Conservation (phyloP, 2,888 invertebrate species). For the Megaustenia siamemsis region DNA sequence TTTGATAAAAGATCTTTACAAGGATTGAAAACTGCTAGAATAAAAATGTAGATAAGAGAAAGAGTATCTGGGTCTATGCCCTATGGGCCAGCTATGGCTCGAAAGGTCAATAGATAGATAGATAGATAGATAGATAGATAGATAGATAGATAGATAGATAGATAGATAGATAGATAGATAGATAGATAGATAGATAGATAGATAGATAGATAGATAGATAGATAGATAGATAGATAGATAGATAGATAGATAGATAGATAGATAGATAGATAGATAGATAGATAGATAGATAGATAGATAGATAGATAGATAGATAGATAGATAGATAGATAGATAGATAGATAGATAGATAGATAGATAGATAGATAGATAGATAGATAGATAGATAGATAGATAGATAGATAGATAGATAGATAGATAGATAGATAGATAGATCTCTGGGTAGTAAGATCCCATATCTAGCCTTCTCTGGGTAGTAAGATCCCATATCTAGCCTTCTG, state of each 20-base stretch:
- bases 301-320: not conserved
- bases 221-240: conserved; percentile 28
- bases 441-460: not conserved
- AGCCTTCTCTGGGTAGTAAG: too few relatives aligned
- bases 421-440: conserved; percentile 10
- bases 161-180: conserved; percentile 28
- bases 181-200: conserved; percentile 30
- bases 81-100: too few relatives aligned
- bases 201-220: conserved; percentile 32
- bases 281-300: not conserved
- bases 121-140: not conserved
- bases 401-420: conserved; percentile 29
- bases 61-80: too few relatives aligned
- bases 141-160: not conserved
- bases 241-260: conserved; percentile 17
- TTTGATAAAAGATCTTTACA: too few relatives aligned
- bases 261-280: not conserved
- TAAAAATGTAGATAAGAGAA: too few relatives aligned
- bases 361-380: conserved; percentile 23
- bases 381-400: conserved; percentile 31
- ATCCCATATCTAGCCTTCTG: too few relatives aligned
- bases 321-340: conserved; percentile 15
- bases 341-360: conserved; percentile 1
- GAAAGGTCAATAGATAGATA: too few relatives aligned
- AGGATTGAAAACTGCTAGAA: too few relatives aligned